Percentiles rank a stretch among this genome's conserved stretches.
phyloP scores from a whole-genome alignment of 2,113 vertebrate genomes.

The Aegotheles bennettii region DNA sequence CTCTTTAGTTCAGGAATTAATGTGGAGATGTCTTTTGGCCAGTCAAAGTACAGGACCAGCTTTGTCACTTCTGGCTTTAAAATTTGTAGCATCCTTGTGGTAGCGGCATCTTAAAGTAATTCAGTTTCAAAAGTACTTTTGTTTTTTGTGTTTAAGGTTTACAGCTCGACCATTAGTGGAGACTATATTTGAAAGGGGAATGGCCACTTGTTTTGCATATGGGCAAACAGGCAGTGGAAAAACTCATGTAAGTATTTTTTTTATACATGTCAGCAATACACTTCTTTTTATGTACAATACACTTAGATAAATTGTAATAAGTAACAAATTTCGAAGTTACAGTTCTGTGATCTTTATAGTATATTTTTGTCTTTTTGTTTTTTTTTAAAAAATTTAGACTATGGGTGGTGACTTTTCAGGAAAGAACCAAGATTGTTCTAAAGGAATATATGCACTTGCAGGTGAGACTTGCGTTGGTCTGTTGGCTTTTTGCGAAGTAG shows the following conservation, averaged over 20 bases:
- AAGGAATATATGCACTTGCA: slow-evolving; percentile 95
- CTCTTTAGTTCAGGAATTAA: neutral
- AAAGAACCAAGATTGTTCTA: slow-evolving; percentile 98
- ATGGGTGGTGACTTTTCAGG: slow-evolving; percentile 99
- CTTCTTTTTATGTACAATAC: neutral
- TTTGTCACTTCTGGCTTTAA: neutral
- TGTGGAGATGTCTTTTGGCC: neutral
- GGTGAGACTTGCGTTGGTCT: slow-evolving; percentile 67
- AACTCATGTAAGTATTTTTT: slow-evolving; percentile 86
- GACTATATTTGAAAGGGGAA: slow-evolving; percentile 96
- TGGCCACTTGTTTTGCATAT: slow-evolving; percentile 98
- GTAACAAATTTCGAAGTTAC: neutral
- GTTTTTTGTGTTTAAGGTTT: slow-evolving; percentile 77
- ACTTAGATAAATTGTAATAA: neutral
- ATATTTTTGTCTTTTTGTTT: neutral
- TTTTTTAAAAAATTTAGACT: slow-evolving; percentile 74
- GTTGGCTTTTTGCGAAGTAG: neutral
- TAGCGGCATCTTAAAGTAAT: neutral
- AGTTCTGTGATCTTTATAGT: neutral
- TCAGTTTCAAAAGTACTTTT: neutral
- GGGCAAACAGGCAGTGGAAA: slow-evolving; percentile 98
- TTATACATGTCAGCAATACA: neutral
- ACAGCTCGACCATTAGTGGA: slow-evolving; percentile 95
- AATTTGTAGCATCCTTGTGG: neutral
- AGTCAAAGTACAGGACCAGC: neutral